A percentile compares a stretch with the other conserved stretches of the same genome.
These are phyloP conservation scores for Drosophila rufa DNA, from an alignment of 1,140 invertebrate genomes.

Conservation along the genomic window DNA sequence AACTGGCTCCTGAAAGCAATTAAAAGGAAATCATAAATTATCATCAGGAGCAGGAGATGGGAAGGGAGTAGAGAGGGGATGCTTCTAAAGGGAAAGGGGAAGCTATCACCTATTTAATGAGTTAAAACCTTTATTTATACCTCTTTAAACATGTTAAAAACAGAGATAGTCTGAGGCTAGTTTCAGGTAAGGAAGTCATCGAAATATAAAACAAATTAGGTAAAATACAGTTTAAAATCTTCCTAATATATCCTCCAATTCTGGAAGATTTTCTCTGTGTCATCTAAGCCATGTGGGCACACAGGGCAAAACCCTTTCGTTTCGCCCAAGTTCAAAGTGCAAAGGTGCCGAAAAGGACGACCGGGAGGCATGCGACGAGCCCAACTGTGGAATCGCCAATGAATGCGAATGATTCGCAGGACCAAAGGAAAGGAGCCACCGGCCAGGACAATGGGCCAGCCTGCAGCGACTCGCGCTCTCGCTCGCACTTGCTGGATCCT, in stretches of 20 bases:
- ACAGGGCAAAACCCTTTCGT: not conserved
- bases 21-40: conserved; percentile 13
- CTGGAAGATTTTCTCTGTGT: not conserved
- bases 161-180: not conserved
- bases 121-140: no score
- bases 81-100: no score
- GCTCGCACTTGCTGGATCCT: conserved; percentile 8
- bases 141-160: no score
- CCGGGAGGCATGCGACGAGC: conserved; percentile 63
- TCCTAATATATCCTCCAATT: not conserved
- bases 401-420: conserved; percentile 63
- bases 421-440: conserved; percentile 56
- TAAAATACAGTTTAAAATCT: not conserved
- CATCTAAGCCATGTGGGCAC: not conserved
- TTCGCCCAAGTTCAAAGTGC: conserved; percentile 25
- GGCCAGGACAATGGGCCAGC: conserved; percentile 63
- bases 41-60: not conserved
- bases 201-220: no score
- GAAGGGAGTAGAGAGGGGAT: not conserved
- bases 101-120: not conserved
- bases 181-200: not conserved
- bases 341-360: conserved; percentile 13
- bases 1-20: conserved; percentile 15
- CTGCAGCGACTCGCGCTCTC: conserved; percentile 42
- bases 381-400: conserved; percentile 64